Evolutionary conservation across 2,113 vertebrate genomes (phyloP).

Genomic region (Danionella cerebrum): DNA sequence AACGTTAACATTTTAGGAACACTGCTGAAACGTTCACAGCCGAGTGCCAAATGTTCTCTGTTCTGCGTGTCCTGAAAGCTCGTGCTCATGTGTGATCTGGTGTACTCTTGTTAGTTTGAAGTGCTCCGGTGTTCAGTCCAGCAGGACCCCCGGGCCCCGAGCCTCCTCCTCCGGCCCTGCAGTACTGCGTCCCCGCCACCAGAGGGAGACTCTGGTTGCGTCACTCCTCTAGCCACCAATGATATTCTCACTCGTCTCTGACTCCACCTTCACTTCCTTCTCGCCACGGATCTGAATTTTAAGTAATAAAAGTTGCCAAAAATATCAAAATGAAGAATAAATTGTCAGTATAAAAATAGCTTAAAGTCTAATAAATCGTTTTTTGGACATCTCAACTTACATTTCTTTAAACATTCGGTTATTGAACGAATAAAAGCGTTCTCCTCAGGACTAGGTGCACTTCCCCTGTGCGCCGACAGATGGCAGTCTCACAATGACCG

Average conservation of each 20-base stretch:
- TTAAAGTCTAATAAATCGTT: too few species aligned
- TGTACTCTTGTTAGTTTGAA: too few species aligned
- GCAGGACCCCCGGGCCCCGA: constrained; percentile 65
- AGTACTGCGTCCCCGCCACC: constrained; percentile 35
- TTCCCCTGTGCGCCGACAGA: constrained; percentile 42
- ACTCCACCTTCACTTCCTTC: neutral
- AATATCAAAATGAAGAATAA: neutral
- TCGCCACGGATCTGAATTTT: neutral
- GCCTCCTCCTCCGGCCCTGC: constrained; percentile 39
- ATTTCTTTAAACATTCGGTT: neutral
- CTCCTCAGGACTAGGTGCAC: neutral
- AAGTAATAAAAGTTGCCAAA: neutral
- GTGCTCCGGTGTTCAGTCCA: constrained; percentile 62
- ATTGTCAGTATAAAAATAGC: too few species aligned
- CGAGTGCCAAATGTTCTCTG: accelerated
- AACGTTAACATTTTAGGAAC: too few species aligned
- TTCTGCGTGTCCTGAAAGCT: neutral
- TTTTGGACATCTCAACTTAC: too few species aligned
- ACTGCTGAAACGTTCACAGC: too few species aligned
- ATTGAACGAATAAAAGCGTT: neutral
- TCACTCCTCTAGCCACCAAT: neutral
- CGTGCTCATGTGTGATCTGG: constrained; percentile 10
- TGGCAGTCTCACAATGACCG: constrained; percentile 44
- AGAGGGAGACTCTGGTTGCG: constrained; percentile 56
- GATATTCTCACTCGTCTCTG: neutral